phyloP scores from a whole-genome alignment of 1,140 invertebrate species.

The Danaus plexippus region DNA sequence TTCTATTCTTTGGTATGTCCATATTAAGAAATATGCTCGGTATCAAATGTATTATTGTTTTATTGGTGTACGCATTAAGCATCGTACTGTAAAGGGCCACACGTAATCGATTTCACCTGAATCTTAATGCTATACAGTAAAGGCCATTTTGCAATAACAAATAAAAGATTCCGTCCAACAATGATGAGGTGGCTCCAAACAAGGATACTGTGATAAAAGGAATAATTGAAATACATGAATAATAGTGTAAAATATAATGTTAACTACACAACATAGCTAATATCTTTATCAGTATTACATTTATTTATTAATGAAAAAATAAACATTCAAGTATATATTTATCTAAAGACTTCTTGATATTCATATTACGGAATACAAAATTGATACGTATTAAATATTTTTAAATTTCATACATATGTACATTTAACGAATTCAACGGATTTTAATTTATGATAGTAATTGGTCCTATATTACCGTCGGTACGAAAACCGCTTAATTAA shows the following conservation, averaged over 20 bases:
- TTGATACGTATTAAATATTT: too few species aligned
- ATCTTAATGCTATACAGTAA: slow-evolving; percentile 15
- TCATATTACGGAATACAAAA: too few species aligned
- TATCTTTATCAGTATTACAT: too few species aligned
- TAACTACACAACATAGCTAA: too few species aligned
- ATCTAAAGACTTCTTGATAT: too few species aligned
- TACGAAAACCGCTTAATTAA: slow-evolving; percentile 7
- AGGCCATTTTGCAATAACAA: slow-evolving; percentile 10
- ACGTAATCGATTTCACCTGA: slow-evolving; percentile 15
- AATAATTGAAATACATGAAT: slow-evolving; percentile 1
- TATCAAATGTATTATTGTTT: slow-evolving; percentile 32
- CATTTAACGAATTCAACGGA: too few species aligned
- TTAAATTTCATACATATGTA: too few species aligned
- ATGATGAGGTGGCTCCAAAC: slow-evolving; percentile 23
- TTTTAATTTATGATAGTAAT: too few species aligned
- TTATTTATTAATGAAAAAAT: too few species aligned
- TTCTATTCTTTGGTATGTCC: slow-evolving; percentile 18
- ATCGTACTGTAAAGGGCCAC: slow-evolving; percentile 29
- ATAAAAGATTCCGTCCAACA: neutral
- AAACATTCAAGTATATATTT: too few species aligned
- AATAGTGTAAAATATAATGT: too few species aligned
- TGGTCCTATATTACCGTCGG: too few species aligned
- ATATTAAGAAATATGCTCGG: slow-evolving; percentile 14
- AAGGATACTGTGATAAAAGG: slow-evolving; percentile 19
- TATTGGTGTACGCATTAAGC: slow-evolving; percentile 35